Percentiles rank a stretch among this genome's conserved stretches.
Evolutionary conservation across 2,888 invertebrate species (phyloP).

Genomic region (Atethmia centrago): DNA sequence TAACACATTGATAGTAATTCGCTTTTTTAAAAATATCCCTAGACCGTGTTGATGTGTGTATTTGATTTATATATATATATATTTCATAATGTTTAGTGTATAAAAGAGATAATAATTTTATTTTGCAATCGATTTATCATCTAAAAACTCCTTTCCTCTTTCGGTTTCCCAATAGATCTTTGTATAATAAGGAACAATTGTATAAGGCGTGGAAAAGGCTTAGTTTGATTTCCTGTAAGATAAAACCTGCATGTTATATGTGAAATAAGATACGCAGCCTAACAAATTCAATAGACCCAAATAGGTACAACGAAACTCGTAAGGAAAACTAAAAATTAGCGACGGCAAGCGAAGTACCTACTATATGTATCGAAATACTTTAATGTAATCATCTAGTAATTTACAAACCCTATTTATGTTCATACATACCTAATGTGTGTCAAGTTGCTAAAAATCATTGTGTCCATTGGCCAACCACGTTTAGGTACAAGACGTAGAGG

Average conservation of each 20-base stretch:
- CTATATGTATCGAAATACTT: conserved; percentile 26
- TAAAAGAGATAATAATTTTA: too few relatives aligned
- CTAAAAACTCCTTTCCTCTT: too few relatives aligned
- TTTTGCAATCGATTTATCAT: too few relatives aligned
- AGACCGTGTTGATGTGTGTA: too few relatives aligned
- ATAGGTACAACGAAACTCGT: background rate
- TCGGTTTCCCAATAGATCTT: too few relatives aligned
- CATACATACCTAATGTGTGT: conserved; percentile 29
- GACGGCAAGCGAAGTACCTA: conserved; percentile 8
- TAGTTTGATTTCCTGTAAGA: background rate
- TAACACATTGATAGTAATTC: too few relatives aligned
- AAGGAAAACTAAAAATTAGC: background rate
- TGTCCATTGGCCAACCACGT: conserved; percentile 40
- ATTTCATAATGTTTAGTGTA: too few relatives aligned
- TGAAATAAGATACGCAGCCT: background rate
- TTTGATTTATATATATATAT: too few relatives aligned
- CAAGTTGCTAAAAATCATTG: conserved; percentile 50
- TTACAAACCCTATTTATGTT: conserved; percentile 38
- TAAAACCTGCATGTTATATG: too few relatives aligned
- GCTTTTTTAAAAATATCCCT: too few relatives aligned
- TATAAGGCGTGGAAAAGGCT: background rate
- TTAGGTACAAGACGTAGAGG: conserved; percentile 48
- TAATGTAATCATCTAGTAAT: conserved; percentile 33
- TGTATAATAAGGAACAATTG: background rate
- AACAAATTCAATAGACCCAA: background rate